Evolutionary conservation across 2,888 invertebrate species (phyloP), one percentile per base, ranked within the genome.

Genomic region (Drosophila nr. perissopoda): DNA sequence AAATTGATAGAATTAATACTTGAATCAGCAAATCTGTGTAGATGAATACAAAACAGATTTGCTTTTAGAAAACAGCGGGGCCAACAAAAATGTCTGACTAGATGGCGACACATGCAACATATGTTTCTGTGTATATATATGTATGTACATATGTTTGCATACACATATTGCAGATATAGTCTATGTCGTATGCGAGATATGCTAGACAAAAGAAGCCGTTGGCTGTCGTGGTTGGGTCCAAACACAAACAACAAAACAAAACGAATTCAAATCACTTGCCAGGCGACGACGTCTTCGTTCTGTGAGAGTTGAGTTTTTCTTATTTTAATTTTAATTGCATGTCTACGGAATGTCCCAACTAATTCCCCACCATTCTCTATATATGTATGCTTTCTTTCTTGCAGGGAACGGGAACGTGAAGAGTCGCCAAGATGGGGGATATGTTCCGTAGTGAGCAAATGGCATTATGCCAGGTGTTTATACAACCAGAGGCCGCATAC

Each of bases 401-500:
- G 65, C 73, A 88, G 90, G 90, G 80, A 82, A 79, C 83, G 74
- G 80, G 80, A 83, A 80, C 82, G 74, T 80, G 78, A 87, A 76
- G 82, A 83, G 83, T 78, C 88, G 87, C 90, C 91, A 91, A 83
- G 84, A 96, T 96, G 96, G 96, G 96, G 94, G 95, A 96, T 91
- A 95, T 97, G 95, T 98, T 97, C 94, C 95, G 98, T 79, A 97
- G 97, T 93, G 97, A 98, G 93, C 96, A 97, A 94, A 98, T 98
- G 98, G 96, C 96, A 73, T 94, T 98, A 83, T 97, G 97, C 95
- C 99, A 99, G 94, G 96, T 99, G 94, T 99, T 98, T 94, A 97
- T 99, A 90, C 99, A 99, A 94, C 97, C 98, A 49, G 99, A 99
- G 94, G 97, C 98, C 65, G 98, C 98, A 0, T 99, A 99, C 94